Base-by-base conservation (phyloP, 64 coral and sea anemone genomes). In the Actinia tenebrosa region DNA sequence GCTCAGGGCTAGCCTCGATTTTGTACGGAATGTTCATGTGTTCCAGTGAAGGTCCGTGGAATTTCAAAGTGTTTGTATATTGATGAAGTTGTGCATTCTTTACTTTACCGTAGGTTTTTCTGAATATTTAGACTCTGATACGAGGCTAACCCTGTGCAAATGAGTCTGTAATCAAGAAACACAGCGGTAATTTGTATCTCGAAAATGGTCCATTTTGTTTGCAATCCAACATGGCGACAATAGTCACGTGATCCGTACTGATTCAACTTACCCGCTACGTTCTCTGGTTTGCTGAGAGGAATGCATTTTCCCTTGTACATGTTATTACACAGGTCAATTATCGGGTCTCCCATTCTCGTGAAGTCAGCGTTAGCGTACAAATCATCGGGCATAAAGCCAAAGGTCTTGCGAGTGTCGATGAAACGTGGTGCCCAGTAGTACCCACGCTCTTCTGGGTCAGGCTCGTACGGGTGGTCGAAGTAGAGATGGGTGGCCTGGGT, bases 221-320 rank as follows among this genome's bases (percentile, higher is more conserved):
- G 53, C 53, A 55, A 55, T 55, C 53, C 53, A 55, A 55, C 11
- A 55, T 55, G 53, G 53, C 53, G 5, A 55, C 11, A 55, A 11
- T 55, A 55, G 53, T 55, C 53, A 55, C 53, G 11, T 55, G 53
- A 37, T 37, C 30, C 30, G 30, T 37, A 37, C 30, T 37, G 30
- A 58, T 58, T 3, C 26, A 69, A 8, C 87, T 80, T 78, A 95
- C 94, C 94, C 87, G 91, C 94, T 25, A 96, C 91, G 56, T 96
- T 96, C n/a, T 66, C 86, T 7, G 94, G 91, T 26, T 96, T 91
- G 20, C 86, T 90, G 1, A 96, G 86, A 11, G 94, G 94, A 45
- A 96, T 88, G 20, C 94, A 96, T 87, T 96, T 89, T 14, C 91
- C 94, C 60, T 96, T 96, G 86, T 96, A 96, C 94, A 96, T 96